phyloP scores from a whole-genome alignment of 2,113 vertebrate genomes.

The Ardeotis arabs region DNA sequence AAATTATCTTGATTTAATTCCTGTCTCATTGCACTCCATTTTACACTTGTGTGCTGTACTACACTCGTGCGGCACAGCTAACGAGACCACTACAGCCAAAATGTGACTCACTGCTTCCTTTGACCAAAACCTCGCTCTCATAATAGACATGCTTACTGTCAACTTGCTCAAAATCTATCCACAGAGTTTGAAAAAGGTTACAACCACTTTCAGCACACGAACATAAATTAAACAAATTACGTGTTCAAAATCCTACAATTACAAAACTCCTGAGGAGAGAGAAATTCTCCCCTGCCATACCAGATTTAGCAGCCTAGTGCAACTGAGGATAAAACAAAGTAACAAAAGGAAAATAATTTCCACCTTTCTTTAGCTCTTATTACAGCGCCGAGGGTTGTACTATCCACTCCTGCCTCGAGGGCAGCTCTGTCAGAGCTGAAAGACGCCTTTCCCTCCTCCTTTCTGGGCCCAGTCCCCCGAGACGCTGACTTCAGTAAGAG shows the following conservation, averaged over 20 bases:
- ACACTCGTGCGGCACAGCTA: neutral
- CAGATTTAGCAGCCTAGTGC: neutral
- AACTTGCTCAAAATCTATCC: neutral
- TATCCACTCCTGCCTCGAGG: neutral
- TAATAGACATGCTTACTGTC: neutral
- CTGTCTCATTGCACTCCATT: neutral
- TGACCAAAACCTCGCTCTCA: neutral
- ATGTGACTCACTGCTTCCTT: neutral
- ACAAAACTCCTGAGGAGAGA: neutral
- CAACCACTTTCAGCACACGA: neutral
- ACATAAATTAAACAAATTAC: neutral
- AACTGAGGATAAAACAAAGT: neutral
- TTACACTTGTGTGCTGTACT: neutral
- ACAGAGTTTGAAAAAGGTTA: neutral
- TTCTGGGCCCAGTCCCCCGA: neutral
- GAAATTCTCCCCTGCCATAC: neutral
- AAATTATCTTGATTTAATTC: neutral
- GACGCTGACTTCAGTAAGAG: neutral
- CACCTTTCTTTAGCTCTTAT: neutral
- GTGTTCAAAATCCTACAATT: neutral
- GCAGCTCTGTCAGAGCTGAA: neutral
- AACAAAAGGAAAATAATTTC: neutral
- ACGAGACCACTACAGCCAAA: fast-evolving
- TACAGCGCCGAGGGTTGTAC: neutral
- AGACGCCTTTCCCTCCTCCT: neutral